A percentile compares a stretch with the other conserved stretches of the same genome.
Evolutionary conservation across 2,888 invertebrate species (phyloP).

Genomic region (Trichopria drosophilae): DNA sequence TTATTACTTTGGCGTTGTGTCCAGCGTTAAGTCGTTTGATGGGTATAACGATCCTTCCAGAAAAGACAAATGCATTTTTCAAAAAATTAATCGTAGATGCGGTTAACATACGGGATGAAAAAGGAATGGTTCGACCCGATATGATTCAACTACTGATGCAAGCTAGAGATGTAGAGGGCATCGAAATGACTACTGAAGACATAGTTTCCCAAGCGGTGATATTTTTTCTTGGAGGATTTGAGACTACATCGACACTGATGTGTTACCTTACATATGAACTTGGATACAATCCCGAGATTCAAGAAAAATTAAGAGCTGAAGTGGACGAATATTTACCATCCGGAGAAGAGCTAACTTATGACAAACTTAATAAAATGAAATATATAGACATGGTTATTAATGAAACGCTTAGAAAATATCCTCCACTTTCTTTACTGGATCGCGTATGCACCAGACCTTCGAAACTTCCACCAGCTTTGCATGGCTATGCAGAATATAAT

Average conservation of each 20-base stretch:
- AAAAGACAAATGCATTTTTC: too few species aligned
- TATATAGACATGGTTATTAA: conserved; percentile 60
- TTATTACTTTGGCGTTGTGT: conserved; percentile 2
- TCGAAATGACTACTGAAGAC: conserved; percentile 45
- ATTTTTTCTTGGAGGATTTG: conserved; percentile 37
- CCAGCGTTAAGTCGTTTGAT: too few species aligned
- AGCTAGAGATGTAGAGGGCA: conserved; percentile 37
- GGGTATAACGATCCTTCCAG: too few species aligned
- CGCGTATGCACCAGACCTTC: conserved; percentile 44
- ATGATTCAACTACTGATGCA: conserved; percentile 63
- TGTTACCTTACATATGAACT: conserved; percentile 33
- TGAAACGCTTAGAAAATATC: conserved; percentile 50
- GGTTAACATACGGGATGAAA: conserved; percentile 58
- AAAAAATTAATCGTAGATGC: conserved; percentile 48
- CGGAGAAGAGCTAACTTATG: conserved; percentile 53
- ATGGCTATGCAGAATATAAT: conserved; percentile 41
- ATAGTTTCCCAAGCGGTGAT: conserved; percentile 58
- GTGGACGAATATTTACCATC: conserved; percentile 42
- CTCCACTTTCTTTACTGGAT: conserved; percentile 42
- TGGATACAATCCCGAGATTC: conserved; percentile 52
- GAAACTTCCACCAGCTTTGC: conserved; percentile 42
- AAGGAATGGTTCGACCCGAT: conserved; percentile 60
- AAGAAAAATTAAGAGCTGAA: conserved; percentile 53
- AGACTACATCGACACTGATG: conserved; percentile 33
- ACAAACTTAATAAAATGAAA: too few species aligned